Percentiles rank a stretch among this genome's conserved stretches.
These are phyloP conservation scores for Drosophila parthenogenetica DNA, from an alignment of 2,888 invertebrate species.

Conservation along the genomic window DNA sequence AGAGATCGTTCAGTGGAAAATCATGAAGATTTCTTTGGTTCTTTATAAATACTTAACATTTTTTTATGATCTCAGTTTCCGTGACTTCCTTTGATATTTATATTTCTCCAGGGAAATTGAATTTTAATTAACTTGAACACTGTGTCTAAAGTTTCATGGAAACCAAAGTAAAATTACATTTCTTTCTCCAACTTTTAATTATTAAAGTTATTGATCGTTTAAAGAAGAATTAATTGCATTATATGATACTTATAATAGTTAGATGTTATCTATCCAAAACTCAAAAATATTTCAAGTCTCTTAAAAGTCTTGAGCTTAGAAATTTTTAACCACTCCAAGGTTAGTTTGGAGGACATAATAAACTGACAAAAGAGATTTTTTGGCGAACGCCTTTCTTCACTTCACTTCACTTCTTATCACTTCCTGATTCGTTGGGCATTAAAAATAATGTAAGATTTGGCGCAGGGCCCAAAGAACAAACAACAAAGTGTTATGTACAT, in stretches of 20 bases:
- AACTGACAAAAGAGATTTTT: constrained; percentile 8
- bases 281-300: not conserved
- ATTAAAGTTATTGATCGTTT: no score
- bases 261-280: no score
- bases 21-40: not conserved
- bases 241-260: no score
- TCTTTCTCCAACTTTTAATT: no score
- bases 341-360: constrained; percentile 8
- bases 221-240: no score
- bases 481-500: constrained; percentile 55
- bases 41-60: not conserved
- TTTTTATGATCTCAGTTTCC: not conserved
- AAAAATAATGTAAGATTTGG: constrained; percentile 70
- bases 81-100: not conserved
- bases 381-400: not conserved
- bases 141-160: not conserved
- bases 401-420: not conserved
- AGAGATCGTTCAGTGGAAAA: not conserved
- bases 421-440: constrained; percentile 6
- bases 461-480: constrained; percentile 59
- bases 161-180: no score
- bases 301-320: not conserved
- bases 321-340: constrained; percentile 7
- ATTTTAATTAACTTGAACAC: not conserved
- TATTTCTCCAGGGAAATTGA: no score